Percentiles rank a stretch among this genome's conserved stretches.
Conservation (phyloP, 2,888 invertebrate species). For the Atrina japonica region DNA sequence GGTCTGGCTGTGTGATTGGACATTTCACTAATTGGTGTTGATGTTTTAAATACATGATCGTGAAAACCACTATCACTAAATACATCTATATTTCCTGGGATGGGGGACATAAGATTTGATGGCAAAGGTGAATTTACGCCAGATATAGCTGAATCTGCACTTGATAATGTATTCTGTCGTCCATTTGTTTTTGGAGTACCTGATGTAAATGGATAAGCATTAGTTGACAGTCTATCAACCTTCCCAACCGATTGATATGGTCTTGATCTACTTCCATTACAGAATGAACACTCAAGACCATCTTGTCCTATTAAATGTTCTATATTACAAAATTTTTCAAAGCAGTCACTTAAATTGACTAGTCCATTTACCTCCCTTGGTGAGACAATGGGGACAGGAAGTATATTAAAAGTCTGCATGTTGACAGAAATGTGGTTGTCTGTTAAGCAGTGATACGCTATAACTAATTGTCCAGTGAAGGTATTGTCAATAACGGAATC, state of each 20-base stretch:
- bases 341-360: constrained; percentile 75
- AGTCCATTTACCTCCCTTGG: constrained; percentile 68
- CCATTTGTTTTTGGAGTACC: constrained; percentile 23
- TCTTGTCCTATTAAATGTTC: constrained; percentile 72
- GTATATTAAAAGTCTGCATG: constrained; percentile 76
- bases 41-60: constrained; percentile 72
- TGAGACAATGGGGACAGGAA: constrained; percentile 76
- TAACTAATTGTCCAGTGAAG: constrained; percentile 78
- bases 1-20: constrained; percentile 22
- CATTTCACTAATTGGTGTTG: constrained; percentile 71
- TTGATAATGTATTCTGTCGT: constrained; percentile 18
- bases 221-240: not conserved
- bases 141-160: constrained; percentile 51
- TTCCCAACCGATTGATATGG: not conserved
- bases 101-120: constrained; percentile 66
- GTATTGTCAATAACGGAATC: constrained; percentile 74
- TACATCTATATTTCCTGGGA: constrained; percentile 54
- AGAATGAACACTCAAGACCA: constrained; percentile 62
- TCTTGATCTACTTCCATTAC: constrained; percentile 26
- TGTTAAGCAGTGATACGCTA: constrained; percentile 72
- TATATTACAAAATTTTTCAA: constrained; percentile 74
- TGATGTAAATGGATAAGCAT: constrained; percentile 25
- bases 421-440: constrained; percentile 75
- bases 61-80: constrained; percentile 74
- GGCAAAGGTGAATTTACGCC: constrained; percentile 43